Percentiles rank a stretch among this genome's conserved stretches.
Conservation (phyloP, 2,888 invertebrate species). For the Petrolisthes manimaculis region DNA sequence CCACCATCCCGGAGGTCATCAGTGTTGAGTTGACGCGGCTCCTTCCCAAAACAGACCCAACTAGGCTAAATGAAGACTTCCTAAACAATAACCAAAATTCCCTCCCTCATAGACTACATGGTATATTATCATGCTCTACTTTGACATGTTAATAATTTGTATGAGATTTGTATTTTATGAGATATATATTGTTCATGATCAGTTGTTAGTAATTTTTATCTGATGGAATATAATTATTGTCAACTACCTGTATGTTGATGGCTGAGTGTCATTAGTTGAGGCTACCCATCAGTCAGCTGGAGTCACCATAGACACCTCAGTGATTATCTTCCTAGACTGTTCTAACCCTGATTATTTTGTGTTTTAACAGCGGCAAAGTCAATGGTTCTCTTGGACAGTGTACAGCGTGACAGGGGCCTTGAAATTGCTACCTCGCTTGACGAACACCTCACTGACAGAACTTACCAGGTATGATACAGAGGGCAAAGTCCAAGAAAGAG, state of each 20-base stretch:
- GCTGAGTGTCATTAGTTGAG: too few relatives aligned
- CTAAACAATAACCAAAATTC: slow-evolving; percentile 76
- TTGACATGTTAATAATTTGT: background rate
- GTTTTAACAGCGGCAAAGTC: slow-evolving; percentile 51
- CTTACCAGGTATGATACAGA: slow-evolving; percentile 49
- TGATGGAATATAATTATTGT: too few relatives aligned
- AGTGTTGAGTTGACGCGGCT: slow-evolving; percentile 71
- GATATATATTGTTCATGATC: too few relatives aligned
- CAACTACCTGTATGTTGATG: too few relatives aligned
- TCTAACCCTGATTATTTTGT: background rate
- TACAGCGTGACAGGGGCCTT: slow-evolving; percentile 60
- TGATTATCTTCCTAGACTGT: too few relatives aligned
- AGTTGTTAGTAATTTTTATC: too few relatives aligned
- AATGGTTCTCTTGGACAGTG: slow-evolving; percentile 62
- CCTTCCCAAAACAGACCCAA: slow-evolving; percentile 74
- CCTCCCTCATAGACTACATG: slow-evolving; percentile 85
- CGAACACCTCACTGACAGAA: slow-evolving; percentile 48
- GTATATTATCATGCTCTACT: slow-evolving; percentile 67
- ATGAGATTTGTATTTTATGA: background rate
- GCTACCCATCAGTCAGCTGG: too few relatives aligned
- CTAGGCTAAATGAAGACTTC: slow-evolving; percentile 79
- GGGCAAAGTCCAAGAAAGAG: too few relatives aligned
- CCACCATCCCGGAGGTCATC: slow-evolving; percentile 68
- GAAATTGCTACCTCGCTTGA: slow-evolving; percentile 59
- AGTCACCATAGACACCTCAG: too few relatives aligned